Conservation (phyloP, 2,888 invertebrate species). For the Cephus nigrinus region DNA sequence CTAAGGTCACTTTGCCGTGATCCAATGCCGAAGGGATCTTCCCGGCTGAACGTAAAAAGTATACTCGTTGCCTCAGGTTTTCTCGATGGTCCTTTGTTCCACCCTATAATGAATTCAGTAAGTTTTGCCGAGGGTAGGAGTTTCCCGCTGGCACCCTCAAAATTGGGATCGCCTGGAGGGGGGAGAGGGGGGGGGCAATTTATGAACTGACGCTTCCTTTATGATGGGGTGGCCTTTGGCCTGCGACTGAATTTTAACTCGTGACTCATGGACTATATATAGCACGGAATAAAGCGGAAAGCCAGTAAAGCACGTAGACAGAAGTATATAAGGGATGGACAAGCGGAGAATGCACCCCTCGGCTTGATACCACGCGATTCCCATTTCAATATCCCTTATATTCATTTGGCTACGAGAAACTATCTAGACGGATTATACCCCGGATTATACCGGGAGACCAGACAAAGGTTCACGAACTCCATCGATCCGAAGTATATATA, state of each 20-base stretch:
- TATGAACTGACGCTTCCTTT: constrained; percentile 63
- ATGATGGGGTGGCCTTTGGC: constrained; percentile 55
- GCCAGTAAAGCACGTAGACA: background rate
- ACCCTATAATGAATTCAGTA: constrained; percentile 61
- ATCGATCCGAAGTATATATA: background rate
- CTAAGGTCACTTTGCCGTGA: background rate
- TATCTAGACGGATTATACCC: background rate
- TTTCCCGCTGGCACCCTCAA: constrained; percentile 63
- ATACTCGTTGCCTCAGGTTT: constrained; percentile 53
- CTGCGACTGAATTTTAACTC: constrained; percentile 60
- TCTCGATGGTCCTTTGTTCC: constrained; percentile 56
- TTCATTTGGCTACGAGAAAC: background rate
- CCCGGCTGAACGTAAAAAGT: constrained; percentile 28
- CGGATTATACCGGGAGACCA: background rate
- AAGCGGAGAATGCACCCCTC: background rate
- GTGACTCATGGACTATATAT: constrained; percentile 45
- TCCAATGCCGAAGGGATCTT: constrained; percentile 13
- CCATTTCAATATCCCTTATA: background rate
- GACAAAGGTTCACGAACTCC: background rate
- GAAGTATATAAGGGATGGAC: background rate
- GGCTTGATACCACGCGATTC: background rate
- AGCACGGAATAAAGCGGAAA: constrained; percentile 9
- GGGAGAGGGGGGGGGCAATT: constrained; percentile 47
- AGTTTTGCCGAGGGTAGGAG: constrained; percentile 64
- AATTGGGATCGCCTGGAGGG: constrained; percentile 52